Evolutionary conservation across 2,888 invertebrate genomes (phyloP).

Genomic region (Microdon myrmicae): DNA sequence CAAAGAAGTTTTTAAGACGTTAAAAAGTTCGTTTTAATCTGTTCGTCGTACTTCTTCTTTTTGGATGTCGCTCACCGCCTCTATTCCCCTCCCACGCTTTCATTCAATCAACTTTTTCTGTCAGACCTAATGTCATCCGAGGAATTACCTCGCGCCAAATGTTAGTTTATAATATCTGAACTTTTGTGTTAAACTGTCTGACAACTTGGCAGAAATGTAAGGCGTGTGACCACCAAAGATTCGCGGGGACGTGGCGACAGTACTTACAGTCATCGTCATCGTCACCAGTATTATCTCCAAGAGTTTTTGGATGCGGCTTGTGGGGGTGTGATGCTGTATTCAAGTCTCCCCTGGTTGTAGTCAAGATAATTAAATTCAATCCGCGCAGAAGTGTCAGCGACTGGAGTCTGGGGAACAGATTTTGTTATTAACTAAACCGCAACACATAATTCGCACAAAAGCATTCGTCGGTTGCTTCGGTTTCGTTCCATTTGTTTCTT

Average conservation of each 20-base stretch:
- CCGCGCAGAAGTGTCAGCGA: constrained; percentile 31
- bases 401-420: constrained; percentile 19
- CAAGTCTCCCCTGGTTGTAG: constrained; percentile 2
- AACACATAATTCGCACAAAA: constrained; percentile 20
- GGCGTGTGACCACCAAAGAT: constrained; percentile 24
- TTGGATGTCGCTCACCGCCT: constrained; percentile 25
- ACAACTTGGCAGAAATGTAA: constrained; percentile 20
- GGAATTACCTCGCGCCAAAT: constrained; percentile 48
- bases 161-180: constrained; percentile 37
- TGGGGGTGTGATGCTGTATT: constrained; percentile 5
- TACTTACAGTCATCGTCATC: neutral
- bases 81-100: constrained; percentile 1
- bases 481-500: constrained; percentile 8
- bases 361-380: constrained; percentile 49
- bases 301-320: constrained; percentile 1
- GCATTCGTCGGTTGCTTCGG: neutral
- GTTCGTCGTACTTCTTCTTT: constrained; percentile 12
- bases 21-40: neutral
- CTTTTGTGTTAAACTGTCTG: constrained; percentile 36
- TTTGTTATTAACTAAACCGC: constrained; percentile 42
- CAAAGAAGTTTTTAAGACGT: constrained; percentile 6
- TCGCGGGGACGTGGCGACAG: constrained; percentile 7
- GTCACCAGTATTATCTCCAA: neutral
- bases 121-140: constrained; percentile 48
- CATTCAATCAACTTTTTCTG: constrained; percentile 2